These are phyloP conservation scores for Tringa solitaria DNA, from an alignment of 2,113 vertebrate genomes.

Conservation along the genomic window DNA sequence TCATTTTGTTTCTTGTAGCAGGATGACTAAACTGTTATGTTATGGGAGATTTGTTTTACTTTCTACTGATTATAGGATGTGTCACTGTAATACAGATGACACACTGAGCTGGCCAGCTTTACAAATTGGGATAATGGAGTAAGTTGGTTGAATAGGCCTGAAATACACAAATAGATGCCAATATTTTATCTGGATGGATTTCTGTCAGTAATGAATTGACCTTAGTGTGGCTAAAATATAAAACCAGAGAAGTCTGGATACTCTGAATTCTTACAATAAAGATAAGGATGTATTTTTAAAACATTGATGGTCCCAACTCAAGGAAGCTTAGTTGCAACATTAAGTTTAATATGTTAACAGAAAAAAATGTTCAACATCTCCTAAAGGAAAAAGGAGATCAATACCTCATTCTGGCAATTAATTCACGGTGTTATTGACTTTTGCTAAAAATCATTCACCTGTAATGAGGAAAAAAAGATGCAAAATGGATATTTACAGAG, in stretches of 20 bases:
- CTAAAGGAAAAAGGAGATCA: neutral
- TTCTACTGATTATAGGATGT: conserved; percentile 19
- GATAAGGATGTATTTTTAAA: neutral
- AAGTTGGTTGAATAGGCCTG: neutral
- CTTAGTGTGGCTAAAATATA: neutral
- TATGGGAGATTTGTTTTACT: conserved; percentile 42
- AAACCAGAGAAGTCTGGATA: neutral
- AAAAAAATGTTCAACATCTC: neutral
- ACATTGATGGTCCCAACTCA: neutral
- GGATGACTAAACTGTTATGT: neutral
- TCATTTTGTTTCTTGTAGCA: neutral
- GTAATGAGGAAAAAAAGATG: neutral
- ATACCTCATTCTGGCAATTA: neutral
- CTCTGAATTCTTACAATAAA: neutral
- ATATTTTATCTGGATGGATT: conserved; percentile 18
- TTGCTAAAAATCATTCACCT: neutral
- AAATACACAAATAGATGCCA: conserved; percentile 11
- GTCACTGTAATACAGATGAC: neutral
- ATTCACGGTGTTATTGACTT: neutral
- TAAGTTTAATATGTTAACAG: neutral
- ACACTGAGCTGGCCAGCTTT: conserved; percentile 24
- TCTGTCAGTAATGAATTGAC: conserved; percentile 3
- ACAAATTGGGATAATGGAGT: conserved; percentile 26
- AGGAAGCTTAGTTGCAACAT: neutral
- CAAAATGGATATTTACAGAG: neutral